A percentile compares a stretch with the other conserved stretches of the same genome.
phyloP scores from a whole-genome alignment of 2,113 vertebrate species.

The Picathartes gymnocephalus region DNA sequence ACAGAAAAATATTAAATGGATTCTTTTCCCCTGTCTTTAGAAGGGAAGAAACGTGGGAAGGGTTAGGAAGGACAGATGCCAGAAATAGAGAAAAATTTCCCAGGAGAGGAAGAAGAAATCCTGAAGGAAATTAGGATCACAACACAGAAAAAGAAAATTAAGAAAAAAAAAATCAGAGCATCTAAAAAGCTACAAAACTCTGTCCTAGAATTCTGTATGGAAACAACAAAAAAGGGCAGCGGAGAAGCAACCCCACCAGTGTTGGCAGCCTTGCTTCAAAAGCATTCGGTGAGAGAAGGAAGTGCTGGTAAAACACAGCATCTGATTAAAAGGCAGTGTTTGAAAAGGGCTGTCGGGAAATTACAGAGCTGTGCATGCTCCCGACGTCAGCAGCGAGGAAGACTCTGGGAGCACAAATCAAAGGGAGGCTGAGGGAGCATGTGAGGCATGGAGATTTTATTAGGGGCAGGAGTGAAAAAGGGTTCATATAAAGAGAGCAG shows the following conservation, averaged over 20 bases:
- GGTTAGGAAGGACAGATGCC: slow-evolving; percentile 36
- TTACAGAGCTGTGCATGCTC: slow-evolving; percentile 17
- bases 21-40: slow-evolving; percentile 53
- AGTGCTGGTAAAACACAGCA: slow-evolving; percentile 22
- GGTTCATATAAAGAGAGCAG: neutral
- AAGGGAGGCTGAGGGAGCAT: slow-evolving; percentile 35
- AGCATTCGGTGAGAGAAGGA: neutral
- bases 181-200: neutral
- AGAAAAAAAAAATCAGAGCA: neutral
- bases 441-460: slow-evolving; percentile 43
- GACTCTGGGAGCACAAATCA: slow-evolving; percentile 37
- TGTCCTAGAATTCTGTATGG: neutral
- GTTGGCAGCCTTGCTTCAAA: neutral
- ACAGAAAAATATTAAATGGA: slow-evolving; percentile 66
- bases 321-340: slow-evolving; percentile 40
- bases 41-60: slow-evolving; percentile 25
- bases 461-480: neutral
- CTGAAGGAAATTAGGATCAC: slow-evolving; percentile 50
- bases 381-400: slow-evolving; percentile 16
- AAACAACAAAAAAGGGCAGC: neutral
- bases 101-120: slow-evolving; percentile 50
- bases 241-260: neutral
- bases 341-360: slow-evolving; percentile 29
- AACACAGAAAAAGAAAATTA: neutral
- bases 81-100: slow-evolving; percentile 54